These are phyloP conservation scores for Orchesellides sinensis DNA, from an alignment of 2,888 invertebrate species.

Conservation along the genomic window DNA sequence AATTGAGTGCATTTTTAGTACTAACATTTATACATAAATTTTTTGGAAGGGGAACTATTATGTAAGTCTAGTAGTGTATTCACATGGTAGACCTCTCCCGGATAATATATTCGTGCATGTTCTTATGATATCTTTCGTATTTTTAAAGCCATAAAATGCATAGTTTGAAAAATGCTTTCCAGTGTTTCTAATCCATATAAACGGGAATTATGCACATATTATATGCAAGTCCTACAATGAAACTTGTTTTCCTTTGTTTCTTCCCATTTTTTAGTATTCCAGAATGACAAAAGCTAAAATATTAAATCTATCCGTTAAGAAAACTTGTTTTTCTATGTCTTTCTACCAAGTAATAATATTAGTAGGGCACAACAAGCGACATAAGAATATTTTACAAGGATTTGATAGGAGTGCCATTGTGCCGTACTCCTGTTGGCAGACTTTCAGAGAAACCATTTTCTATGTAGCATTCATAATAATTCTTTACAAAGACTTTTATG, in stretches of 20 bases:
- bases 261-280: constrained; percentile 31
- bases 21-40: neutral
- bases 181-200: constrained; percentile 35
- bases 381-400: no score
- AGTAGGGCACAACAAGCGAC: constrained; percentile 20
- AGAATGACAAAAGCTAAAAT: constrained; percentile 32
- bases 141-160: neutral
- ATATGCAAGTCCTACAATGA: constrained; percentile 45
- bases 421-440: constrained; percentile 14
- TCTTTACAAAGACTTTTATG: constrained; percentile 20
- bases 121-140: neutral
- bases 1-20: neutral
- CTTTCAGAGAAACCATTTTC: constrained; percentile 42
- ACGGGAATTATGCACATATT: constrained; percentile 46
- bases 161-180: neutral
- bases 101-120: no score
- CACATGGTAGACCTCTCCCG: no score
- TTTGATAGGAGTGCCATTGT: neutral
- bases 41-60: neutral
- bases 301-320: constrained; percentile 9
- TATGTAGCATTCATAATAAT: constrained; percentile 21
- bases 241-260: constrained; percentile 10
- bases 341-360: neutral
- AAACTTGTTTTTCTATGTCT: constrained; percentile 2
- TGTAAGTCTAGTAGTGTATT: neutral